Evolutionary conservation across 64 coral and sea anemone genomes (phyloP).

Genomic region (Pocillopora verrucosa): DNA sequence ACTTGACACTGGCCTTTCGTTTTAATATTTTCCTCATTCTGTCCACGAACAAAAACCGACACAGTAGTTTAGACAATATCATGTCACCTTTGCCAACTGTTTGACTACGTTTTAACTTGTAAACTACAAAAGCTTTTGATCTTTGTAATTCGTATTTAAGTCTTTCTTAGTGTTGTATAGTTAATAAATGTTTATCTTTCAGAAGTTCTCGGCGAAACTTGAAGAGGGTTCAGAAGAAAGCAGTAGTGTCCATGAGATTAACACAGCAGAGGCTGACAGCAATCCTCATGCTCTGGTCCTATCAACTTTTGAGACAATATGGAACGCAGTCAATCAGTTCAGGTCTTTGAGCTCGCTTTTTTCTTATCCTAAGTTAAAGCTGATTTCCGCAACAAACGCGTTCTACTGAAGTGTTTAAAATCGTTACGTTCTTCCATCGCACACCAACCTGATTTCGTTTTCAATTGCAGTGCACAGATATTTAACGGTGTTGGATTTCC

Average conservation of each 20-base stretch:
- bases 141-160: no score
- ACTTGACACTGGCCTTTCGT: no score
- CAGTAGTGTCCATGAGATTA: constrained; percentile 54
- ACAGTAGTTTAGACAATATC: background rate
- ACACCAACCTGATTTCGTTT: background rate
- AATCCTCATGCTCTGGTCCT: constrained; percentile 45
- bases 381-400: no score
- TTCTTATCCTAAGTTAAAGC: no score
- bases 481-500: constrained; percentile 76
- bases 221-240: constrained; percentile 56
- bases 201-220: constrained; percentile 26
- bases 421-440: no score
- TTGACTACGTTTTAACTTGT: background rate
- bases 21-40: background rate
- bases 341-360: constrained; percentile 1
- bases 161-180: no score
- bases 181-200: background rate
- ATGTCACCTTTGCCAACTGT: background rate
- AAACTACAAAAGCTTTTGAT: background rate
- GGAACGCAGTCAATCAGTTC: constrained; percentile 70
- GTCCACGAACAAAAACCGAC: background rate
- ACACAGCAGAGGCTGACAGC: background rate
- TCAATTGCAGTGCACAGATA: constrained; percentile 76
- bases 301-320: constrained; percentile 60
- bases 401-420: no score